Evolutionary conservation across 2,797 vertebrate genomes (phyloP), one percentile per base, ranked within the genome.

Genomic region (Garrulus glandarius): DNA sequence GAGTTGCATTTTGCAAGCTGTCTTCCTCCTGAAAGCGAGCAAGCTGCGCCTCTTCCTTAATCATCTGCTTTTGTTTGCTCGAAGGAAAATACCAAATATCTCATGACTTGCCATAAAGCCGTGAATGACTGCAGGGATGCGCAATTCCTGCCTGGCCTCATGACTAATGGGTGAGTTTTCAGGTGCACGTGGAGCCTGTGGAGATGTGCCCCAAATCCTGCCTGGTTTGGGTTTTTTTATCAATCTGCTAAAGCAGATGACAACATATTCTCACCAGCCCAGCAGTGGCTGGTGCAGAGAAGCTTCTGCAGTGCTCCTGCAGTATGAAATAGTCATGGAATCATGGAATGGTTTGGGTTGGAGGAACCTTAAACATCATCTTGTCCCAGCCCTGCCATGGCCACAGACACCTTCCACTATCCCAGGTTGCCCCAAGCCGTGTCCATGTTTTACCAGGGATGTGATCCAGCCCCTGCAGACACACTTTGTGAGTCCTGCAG

Each of bases 11-110:
- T 92, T 89, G 60, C 93, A 93, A 94, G 89, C 89, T 80, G 90
- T 15, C 84, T 91, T 59, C 87, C 92, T 93, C 93, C 94, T 75
- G 89, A 29, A 78, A 93, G 92, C 81, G 70, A 87, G 89, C 87
- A 59, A 93, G 80, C 75, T 92, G 80, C 75, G 80, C 57, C 93
- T 84, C 78, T 80, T 70, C 92, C 92, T 93, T 93, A 59, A 89
- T 88, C 89, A 94, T 89, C 78, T 89, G 93, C 94, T 95, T 89
- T 92, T 96, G 89, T 95, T 95, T 93, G 92, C 92, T 94, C 1
- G 5, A 26, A 94, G 93, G 93, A 92, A 96, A 96, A 94, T 89
- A 92, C 93, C 93, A 87, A 89, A 65, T 80, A 93, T 55, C 93
- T 91, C 93, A 53, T 93, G 94, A 92, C 90, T 93, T 60, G 70